A percentile compares a stretch with the other conserved stretches of the same genome.
These are phyloP conservation scores for Strigamia crassipes DNA, from an alignment of 2,888 invertebrate genomes.

Conservation along the genomic window DNA sequence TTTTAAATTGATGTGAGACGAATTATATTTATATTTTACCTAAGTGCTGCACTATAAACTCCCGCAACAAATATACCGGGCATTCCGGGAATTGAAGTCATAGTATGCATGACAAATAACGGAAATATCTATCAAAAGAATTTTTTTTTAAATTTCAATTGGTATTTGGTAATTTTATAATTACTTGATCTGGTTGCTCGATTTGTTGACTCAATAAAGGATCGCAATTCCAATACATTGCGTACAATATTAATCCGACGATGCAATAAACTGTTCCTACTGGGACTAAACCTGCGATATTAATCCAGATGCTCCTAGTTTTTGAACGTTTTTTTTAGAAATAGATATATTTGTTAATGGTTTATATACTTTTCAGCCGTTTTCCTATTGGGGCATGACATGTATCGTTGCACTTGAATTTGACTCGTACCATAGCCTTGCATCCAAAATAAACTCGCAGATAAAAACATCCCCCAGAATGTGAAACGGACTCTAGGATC, in stretches of 20 bases:
- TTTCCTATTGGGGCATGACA: conserved; percentile 31
- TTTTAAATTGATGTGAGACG: background rate
- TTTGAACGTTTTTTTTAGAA: background rate
- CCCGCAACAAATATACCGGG: conserved; percentile 89
- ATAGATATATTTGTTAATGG: too few relatives aligned
- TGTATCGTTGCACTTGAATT: conserved; percentile 39
- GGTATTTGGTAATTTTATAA: background rate
- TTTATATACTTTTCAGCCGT: conserved; percentile 33
- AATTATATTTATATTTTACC: conserved; percentile 56
- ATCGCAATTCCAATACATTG: conserved; percentile 44
- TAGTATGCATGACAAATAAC: conserved; percentile 80
- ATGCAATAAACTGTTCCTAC: conserved; percentile 29
- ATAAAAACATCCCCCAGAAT: background rate
- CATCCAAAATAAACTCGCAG: background rate
- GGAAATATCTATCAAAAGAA: conserved; percentile 72
- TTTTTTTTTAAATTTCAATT: background rate
- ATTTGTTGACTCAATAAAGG: conserved; percentile 39
- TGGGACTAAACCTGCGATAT: background rate
- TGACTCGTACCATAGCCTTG: conserved; percentile 35
- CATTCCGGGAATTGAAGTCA: conserved; percentile 75
- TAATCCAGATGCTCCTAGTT: conserved; percentile 24
- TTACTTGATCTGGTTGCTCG: conserved; percentile 45
- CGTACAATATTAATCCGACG: conserved; percentile 30
- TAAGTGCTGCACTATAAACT: conserved; percentile 87
- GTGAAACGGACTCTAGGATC: background rate